Percentiles rank a stretch among this genome's conserved stretches.
Evolutionary conservation across 1,140 invertebrate species (phyloP).

Genomic region (Calephelis nemesis): DNA sequence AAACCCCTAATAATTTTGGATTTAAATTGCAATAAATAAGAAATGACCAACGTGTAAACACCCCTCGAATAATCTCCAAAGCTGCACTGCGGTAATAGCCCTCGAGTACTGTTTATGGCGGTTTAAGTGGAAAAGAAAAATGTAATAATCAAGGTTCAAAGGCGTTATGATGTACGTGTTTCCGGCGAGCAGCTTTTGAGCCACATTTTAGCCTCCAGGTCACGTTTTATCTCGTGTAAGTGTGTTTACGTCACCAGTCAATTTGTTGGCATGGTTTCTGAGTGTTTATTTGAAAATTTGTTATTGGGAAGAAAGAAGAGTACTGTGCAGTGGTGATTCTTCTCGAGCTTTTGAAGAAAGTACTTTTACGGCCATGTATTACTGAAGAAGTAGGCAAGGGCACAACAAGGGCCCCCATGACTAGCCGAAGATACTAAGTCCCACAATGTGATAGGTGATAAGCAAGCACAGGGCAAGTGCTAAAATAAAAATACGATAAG

Average conservation of each 20-base stretch:
- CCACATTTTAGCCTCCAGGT: background rate
- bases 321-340: too few species aligned
- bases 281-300: background rate
- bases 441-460: too few species aligned
- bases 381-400: too few species aligned
- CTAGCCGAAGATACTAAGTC: too few species aligned
- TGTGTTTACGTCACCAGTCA: background rate
- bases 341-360: too few species aligned
- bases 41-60: too few species aligned
- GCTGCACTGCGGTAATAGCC: background rate
- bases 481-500: too few species aligned
- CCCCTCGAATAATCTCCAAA: background rate
- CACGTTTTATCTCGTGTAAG: constrained; percentile 12
- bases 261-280: background rate
- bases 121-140: constrained; percentile 4
- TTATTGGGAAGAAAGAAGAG: background rate
- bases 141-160: constrained; percentile 7
- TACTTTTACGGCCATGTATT: too few species aligned
- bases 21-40: too few species aligned
- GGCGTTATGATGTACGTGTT: constrained; percentile 13
- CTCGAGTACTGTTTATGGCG: constrained; percentile 2
- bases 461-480: too few species aligned
- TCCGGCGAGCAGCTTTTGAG: background rate
- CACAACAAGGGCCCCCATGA: too few species aligned
- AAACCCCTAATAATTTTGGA: too few species aligned